A percentile compares a stretch with the other conserved stretches of the same genome.
phyloP scores from a whole-genome alignment of 2,888 invertebrate genomes.

The Ferdinandea cuprea region DNA sequence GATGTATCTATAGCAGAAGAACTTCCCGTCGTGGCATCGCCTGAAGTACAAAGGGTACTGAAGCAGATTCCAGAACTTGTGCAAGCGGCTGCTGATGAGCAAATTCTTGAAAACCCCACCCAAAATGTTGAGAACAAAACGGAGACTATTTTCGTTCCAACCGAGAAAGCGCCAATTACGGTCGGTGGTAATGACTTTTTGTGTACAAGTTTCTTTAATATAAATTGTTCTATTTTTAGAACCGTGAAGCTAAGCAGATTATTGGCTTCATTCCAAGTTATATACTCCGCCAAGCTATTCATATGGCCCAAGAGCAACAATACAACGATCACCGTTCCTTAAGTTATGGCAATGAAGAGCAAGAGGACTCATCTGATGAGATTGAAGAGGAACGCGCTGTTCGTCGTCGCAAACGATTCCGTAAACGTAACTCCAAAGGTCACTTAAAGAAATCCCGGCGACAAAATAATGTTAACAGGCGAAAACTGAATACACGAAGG shows the following conservation, averaged over 20 bases:
- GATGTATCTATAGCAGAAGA: background rate
- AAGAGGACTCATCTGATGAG: slow-evolving; percentile 29
- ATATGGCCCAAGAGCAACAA: slow-evolving; percentile 7
- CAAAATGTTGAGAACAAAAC: background rate
- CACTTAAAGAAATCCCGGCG: slow-evolving; percentile 55
- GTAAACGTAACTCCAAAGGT: slow-evolving; percentile 69
- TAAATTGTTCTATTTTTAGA: slow-evolving; percentile 3
- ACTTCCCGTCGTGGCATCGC: background rate
- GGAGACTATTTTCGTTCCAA: slow-evolving; percentile 11
- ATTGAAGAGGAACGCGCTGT: slow-evolving; percentile 75
- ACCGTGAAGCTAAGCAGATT: slow-evolving; percentile 65
- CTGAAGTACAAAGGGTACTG: slow-evolving; percentile 11
- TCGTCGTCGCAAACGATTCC: slow-evolving; percentile 75
- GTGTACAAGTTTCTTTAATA: background rate
- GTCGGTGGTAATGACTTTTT: background rate
- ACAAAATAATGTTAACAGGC: slow-evolving; percentile 62
- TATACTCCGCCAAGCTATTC: slow-evolving; percentile 21
- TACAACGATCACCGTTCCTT: background rate
- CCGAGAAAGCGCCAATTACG: background rate
- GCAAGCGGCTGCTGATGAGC: background rate
- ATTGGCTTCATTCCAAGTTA: slow-evolving; percentile 54
- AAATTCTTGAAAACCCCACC: background rate
- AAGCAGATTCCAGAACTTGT: slow-evolving; percentile 9
- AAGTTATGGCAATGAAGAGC: background rate
- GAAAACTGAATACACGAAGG: slow-evolving; percentile 28